Percentiles rank a stretch among this genome's conserved stretches.
Conservation (phyloP, 64 coral and sea anemone species). For the Catalaphyllia jardinei region DNA sequence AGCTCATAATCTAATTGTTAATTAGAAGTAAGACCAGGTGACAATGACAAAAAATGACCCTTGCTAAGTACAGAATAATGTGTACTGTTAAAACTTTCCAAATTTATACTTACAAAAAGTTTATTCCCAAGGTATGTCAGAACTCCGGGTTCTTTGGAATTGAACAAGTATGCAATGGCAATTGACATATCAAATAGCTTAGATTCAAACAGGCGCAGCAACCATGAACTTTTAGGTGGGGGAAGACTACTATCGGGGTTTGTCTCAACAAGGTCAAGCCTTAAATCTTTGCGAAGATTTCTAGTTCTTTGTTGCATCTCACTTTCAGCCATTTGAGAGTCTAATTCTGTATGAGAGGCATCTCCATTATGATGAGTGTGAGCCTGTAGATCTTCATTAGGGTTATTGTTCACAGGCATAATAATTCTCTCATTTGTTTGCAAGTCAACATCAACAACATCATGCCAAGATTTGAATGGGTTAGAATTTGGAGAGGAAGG, state of each 20-base stretch:
- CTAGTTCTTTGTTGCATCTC: slow-evolving; percentile 12
- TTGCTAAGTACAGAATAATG: too few species aligned
- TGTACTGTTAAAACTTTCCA: too few species aligned
- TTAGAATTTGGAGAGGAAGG: slow-evolving; percentile 31
- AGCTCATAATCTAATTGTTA: too few species aligned
- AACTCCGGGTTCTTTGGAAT: slow-evolving; percentile 97
- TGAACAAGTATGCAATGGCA: slow-evolving; percentile 97
- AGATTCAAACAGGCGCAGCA: slow-evolving; percentile 91
- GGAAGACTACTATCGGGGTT: slow-evolving; percentile 43
- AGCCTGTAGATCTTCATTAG: not conserved
- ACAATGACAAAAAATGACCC: too few species aligned
- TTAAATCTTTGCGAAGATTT: slow-evolving; percentile 10
- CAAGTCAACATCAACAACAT: not conserved
- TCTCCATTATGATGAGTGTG: not conserved
- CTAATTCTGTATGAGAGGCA: not conserved
- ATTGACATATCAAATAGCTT: slow-evolving; percentile 99
- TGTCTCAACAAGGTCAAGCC: slow-evolving; percentile 10
- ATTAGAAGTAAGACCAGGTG: too few species aligned
- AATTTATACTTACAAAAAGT: slow-evolving; percentile 91
- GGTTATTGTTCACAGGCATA: slow-evolving; percentile 28
- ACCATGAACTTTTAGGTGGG: slow-evolving; percentile 91
- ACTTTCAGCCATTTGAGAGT: slow-evolving; percentile 19
- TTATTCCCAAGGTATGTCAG: slow-evolving; percentile 97
- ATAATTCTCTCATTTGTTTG: not conserved
- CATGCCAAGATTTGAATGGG: slow-evolving; percentile 25